These are phyloP conservation scores for Neolamprologus brichardi DNA, from an alignment of 2,113 vertebrate species.

Conservation along the genomic window DNA sequence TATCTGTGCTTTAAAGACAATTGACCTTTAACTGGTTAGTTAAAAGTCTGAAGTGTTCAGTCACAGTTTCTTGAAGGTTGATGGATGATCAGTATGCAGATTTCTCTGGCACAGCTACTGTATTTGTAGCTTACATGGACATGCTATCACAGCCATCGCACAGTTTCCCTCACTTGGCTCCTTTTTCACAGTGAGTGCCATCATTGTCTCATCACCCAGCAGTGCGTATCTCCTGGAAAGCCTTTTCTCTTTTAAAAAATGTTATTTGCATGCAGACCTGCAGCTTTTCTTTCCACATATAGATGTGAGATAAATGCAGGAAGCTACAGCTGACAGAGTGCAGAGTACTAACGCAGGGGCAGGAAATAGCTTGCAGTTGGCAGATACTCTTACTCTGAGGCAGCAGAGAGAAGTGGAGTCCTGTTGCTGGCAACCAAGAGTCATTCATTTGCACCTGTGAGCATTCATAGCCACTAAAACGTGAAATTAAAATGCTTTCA, in stretches of 20 bases:
- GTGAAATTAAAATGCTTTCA: not conserved
- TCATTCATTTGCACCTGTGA: conserved; percentile 38
- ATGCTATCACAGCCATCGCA: not conserved
- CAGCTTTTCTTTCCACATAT: not conserved
- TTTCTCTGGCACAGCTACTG: not conserved
- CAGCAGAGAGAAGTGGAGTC: not conserved
- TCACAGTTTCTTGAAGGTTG: not conserved
- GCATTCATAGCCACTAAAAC: not conserved
- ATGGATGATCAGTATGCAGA: not conserved
- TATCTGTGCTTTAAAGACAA: not conserved
- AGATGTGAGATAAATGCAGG: not conserved
- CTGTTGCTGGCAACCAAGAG: not conserved
- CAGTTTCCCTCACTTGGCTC: not conserved
- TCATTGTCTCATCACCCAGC: not conserved
- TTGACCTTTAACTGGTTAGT: not conserved
- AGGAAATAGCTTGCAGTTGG: conserved; percentile 16
- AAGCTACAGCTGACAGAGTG: not conserved
- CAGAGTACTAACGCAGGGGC: not conserved
- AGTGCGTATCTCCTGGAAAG: not conserved
- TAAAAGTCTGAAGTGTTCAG: not conserved
- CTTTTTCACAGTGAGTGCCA: not conserved
- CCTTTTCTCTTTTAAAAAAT: not conserved
- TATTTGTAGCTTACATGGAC: not conserved
- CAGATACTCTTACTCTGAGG: not conserved
- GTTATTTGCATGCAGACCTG: not conserved